Percentiles rank a stretch among this genome's conserved stretches.
phyloP scores from a whole-genome alignment of 2,113 vertebrate genomes.

The Cercopithecus mona region DNA sequence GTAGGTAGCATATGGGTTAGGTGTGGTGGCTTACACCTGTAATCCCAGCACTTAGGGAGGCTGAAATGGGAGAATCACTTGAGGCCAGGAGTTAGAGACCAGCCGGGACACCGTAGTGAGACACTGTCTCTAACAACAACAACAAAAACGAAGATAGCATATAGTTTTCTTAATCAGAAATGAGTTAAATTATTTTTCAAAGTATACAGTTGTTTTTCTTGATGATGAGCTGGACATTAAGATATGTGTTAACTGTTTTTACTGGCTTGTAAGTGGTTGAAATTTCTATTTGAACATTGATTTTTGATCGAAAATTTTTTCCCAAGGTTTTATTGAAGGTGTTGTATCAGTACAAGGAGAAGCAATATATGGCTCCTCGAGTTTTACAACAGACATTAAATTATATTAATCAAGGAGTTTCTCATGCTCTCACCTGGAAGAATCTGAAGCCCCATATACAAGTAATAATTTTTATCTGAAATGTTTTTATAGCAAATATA shows the following conservation, averaged over 20 bases:
- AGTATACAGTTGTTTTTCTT: background rate
- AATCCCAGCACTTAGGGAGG: no score
- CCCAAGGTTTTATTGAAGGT: conserved; percentile 97
- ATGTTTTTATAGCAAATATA: conserved; percentile 30
- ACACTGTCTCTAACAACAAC: no score
- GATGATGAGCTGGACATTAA: background rate
- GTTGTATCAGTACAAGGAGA: conserved; percentile 97
- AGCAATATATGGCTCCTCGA: conserved; percentile 97
- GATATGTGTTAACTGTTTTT: background rate
- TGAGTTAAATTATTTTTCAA: background rate
- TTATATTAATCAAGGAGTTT: conserved; percentile 98
- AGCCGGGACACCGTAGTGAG: no score
- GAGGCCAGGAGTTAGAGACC: no score
- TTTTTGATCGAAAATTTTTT: conserved; percentile 56
- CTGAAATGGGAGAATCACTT: no score
- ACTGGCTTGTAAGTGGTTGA: conserved; percentile 14
- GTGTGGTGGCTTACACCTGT: no score
- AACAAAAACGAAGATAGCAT: no score
- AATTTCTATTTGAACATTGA: conserved; percentile 19
- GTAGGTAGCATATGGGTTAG: background rate
- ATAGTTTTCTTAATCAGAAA: background rate
- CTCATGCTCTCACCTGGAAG: conserved; percentile 98
- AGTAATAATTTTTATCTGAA: conserved; percentile 84
- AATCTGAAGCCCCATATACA: conserved; percentile 98
- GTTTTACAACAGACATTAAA: conserved; percentile 98